These are phyloP conservation scores for Troides oblongomaculatus DNA, from an alignment of 2,888 invertebrate genomes.

Conservation along the genomic window DNA sequence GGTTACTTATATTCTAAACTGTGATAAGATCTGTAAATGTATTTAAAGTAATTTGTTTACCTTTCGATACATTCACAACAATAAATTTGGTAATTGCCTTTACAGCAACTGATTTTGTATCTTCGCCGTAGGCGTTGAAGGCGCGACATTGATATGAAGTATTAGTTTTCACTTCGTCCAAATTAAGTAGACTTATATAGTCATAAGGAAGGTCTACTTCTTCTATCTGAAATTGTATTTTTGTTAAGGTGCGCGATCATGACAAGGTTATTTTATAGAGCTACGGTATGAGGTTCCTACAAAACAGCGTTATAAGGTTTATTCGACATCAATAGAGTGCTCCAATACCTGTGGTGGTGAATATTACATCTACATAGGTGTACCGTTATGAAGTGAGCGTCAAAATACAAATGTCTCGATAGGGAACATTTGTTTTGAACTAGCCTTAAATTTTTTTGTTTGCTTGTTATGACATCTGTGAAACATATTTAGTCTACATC, in stretches of 20 bases:
- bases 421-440: too few species aligned
- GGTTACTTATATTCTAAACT: background rate
- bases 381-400: too few species aligned
- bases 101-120: conserved; percentile 35
- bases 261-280: background rate
- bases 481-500: too few species aligned
- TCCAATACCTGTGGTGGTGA: too few species aligned
- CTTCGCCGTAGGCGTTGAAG: conserved; percentile 39
- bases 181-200: conserved; percentile 45
- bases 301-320: too few species aligned
- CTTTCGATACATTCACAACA: conserved; percentile 36
- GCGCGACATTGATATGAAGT: conserved; percentile 50
- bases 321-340: too few species aligned
- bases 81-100: conserved; percentile 32
- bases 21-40: background rate
- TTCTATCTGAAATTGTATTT: conserved; percentile 8
- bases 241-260: background rate
- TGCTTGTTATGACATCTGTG: too few species aligned
- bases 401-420: too few species aligned
- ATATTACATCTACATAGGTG: too few species aligned
- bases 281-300: background rate
- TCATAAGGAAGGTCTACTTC: conserved; percentile 47
- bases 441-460: too few species aligned
- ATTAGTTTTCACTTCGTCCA: conserved; percentile 42
- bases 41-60: conserved; percentile 5